Evolutionary conservation across 2,797 vertebrate species (phyloP), one percentile per base, ranked within the genome.

Genomic region (Naso thynnoides): DNA sequence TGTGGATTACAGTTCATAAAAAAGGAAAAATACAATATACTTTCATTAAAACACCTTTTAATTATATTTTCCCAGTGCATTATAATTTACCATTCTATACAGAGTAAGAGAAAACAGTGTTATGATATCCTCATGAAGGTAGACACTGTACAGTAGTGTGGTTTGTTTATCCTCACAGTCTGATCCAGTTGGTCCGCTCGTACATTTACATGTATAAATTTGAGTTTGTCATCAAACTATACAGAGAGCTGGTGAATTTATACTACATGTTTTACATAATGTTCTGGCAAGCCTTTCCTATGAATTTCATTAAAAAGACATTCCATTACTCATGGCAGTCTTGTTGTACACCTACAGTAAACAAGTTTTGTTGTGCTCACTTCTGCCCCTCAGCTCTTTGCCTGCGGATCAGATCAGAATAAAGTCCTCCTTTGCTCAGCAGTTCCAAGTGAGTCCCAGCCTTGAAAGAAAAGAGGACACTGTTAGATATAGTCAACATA

Each of bases 361-460:
- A 74, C 26, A 50, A 8, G 24, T 59, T 26, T 52, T 21, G 5
- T 6, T 11, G 41, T 52, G 42, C 73, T 94, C 76, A 95, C 86
- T 93, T 93, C 62, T 93, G 63, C 13, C 91, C 93, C 70, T 94
- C 85, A 13, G 94, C 83, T 89, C 90, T 91, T 87, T 98, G 97
- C 54, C 96, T 94, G 45, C 91, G 93, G 81, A 97, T 96, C 27
- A 98, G 94, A 70, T 97, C 96, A 0, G 95, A 93, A 1, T 98
- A 98, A 15, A 97, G 84, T 11, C 96, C 96, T 3, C 95, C 95
- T 90, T 91, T 96, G 67, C 85, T 90, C 77, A 97, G 87, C 56
- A 98, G 92, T 48, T 97, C 95, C 1, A 90, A 78, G 10, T 98
- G 97, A 64, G 95, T 96, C 63, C 97, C 97, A 44, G 93, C 92